A percentile compares a stretch with the other conserved stretches of the same genome.
phyloP scores from a whole-genome alignment of 1,140 invertebrate genomes.

The Odontomachus brunneus region DNA sequence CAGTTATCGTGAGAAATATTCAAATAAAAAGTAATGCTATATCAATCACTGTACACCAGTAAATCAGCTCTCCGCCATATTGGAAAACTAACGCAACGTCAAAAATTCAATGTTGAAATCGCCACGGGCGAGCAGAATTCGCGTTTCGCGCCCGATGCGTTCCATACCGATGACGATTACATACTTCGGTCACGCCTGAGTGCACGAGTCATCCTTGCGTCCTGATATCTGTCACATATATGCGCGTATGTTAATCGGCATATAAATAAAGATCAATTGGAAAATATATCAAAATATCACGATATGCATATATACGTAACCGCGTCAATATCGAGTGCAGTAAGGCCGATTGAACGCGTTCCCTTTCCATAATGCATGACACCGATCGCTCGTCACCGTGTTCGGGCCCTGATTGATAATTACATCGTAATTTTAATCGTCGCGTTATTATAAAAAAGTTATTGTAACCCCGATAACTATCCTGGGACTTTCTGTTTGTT shows the following conservation, averaged over 20 bases:
- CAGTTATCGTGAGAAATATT: constrained; percentile 18
- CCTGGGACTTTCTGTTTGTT: neutral
- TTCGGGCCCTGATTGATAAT: constrained; percentile 25
- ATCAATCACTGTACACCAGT: constrained; percentile 21
- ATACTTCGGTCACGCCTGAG: no score
- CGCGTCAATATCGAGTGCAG: neutral
- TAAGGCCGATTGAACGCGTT: neutral
- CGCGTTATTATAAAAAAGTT: constrained; percentile 6
- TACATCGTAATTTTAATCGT: constrained; percentile 25
- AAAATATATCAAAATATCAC: constrained; percentile 34
- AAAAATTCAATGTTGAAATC: constrained; percentile 39
- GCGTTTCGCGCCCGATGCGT: no score
- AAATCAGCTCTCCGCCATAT: constrained; percentile 41
- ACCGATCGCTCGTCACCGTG: no score
- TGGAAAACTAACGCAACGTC: constrained; percentile 32
- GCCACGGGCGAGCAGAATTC: constrained; percentile 32
- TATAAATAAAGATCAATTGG: constrained; percentile 31
- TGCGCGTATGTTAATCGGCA: constrained; percentile 27
- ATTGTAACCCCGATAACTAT: neutral
- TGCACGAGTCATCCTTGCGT: no score
- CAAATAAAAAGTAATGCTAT: constrained; percentile 46
- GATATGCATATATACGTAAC: neutral
- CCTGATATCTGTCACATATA: neutral
- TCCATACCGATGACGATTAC: no score
- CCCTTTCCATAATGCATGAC: neutral